phyloP scores from a whole-genome alignment of 2,113 vertebrate species.

The Crotalus tigris region DNA sequence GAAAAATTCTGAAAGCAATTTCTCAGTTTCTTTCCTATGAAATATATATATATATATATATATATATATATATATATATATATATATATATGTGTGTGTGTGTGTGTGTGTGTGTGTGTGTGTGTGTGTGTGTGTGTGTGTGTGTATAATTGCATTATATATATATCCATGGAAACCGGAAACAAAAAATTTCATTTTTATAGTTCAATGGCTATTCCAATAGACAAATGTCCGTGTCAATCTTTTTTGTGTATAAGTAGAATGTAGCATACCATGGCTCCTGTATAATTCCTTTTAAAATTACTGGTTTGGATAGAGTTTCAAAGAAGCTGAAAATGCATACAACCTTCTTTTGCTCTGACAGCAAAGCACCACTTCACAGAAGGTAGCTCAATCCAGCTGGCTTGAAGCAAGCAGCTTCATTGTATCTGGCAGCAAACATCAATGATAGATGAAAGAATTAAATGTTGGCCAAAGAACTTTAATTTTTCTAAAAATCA shows the following conservation, averaged over 20 bases:
- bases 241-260: conserved; percentile 22
- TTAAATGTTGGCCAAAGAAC: not conserved
- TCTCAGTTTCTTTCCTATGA: not conserved
- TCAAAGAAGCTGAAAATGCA: conserved; percentile 27
- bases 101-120: too few relatives aligned
- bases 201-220: conserved; percentile 23
- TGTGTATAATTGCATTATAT: not conserved
- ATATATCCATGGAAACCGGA: not conserved
- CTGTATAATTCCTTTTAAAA: not conserved
- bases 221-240: conserved; percentile 24
- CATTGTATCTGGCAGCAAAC: not conserved
- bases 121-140: too few relatives aligned
- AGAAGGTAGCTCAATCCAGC: conserved; percentile 24
- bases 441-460: not conserved
- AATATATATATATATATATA: not conserved
- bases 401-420: conserved; percentile 39
- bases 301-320: conserved; percentile 23
- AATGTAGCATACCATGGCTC: not conserved
- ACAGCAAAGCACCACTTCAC: conserved; percentile 30
- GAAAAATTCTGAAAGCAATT: not conserved
- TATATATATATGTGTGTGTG: too few relatives aligned
- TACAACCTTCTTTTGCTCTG: conserved; percentile 17
- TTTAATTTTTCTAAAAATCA: conserved; percentile 30
- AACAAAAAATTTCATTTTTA: not conserved
- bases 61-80: too few relatives aligned